These are phyloP conservation scores for Tricholauxania praeusta DNA, from an alignment of 2,888 invertebrate genomes.

Conservation along the genomic window DNA sequence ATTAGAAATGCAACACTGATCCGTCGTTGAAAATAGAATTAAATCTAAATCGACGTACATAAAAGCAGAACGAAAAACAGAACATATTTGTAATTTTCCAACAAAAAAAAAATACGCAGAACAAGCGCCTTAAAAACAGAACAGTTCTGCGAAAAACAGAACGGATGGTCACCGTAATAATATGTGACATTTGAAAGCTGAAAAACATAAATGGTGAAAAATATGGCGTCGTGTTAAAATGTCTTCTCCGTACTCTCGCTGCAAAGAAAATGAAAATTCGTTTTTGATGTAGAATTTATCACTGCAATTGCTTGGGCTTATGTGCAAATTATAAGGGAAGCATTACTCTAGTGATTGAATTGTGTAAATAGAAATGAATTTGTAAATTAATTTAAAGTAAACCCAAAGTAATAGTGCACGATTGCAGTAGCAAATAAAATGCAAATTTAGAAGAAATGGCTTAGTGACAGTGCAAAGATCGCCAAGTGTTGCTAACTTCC, in stretches of 20 bases:
- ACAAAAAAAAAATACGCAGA: no score
- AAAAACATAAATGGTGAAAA: no score
- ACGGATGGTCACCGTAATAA: no score
- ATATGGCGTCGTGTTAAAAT: conserved; percentile 62
- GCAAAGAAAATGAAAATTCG: conserved; percentile 27
- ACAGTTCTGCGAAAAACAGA: no score
- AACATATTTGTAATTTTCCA: no score
- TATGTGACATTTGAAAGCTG: no score
- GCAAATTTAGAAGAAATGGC: conserved; percentile 70
- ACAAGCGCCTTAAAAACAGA: no score
- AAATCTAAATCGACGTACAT: no score
- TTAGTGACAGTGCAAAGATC: conserved; percentile 80
- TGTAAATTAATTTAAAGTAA: conserved; percentile 36
- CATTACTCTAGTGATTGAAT: conserved; percentile 26
- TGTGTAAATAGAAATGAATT: conserved; percentile 44
- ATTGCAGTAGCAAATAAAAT: conserved; percentile 24
- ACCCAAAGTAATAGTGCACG: conserved; percentile 18
- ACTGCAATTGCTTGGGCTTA: conserved; percentile 5
- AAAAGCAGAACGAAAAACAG: no score
- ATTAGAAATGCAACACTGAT: no score
- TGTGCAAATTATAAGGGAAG: conserved; percentile 19
- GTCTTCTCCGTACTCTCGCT: conserved; percentile 43
- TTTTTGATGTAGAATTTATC: conserved; percentile 38
- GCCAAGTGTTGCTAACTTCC: conserved; percentile 77
- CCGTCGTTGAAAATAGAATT: no score